Evolutionary conservation across 2,888 invertebrate genomes (phyloP).

Genomic region (Plemyria rubiginata): DNA sequence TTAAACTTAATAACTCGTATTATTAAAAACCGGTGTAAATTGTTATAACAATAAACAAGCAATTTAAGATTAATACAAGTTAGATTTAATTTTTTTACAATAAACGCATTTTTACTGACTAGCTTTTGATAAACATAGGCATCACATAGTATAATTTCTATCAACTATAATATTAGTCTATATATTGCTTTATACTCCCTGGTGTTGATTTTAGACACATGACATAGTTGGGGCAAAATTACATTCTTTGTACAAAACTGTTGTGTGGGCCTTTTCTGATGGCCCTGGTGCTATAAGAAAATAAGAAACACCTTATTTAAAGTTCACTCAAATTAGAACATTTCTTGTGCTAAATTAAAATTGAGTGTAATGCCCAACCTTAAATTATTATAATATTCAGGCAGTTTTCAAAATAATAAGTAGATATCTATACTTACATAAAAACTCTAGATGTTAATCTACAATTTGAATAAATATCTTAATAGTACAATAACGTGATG

Average conservation of each 20-base stretch:
- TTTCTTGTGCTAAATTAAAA: conserved; percentile 6
- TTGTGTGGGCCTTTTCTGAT: conserved; percentile 12
- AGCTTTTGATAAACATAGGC: conserved; percentile 22
- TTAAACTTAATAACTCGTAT: neutral
- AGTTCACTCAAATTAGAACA: neutral
- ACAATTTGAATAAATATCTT: conserved; percentile 5
- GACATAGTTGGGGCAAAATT: conserved; percentile 25
- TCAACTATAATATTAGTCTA: conserved; percentile 9
- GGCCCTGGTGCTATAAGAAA: conserved; percentile 12
- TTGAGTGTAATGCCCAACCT: neutral
- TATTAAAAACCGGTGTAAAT: neutral
- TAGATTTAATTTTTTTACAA: conserved; percentile 3
- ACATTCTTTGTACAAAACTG: conserved; percentile 10
- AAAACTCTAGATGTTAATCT: neutral
- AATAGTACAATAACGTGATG: neutral
- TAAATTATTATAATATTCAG: neutral
- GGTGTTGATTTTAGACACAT: conserved; percentile 15
- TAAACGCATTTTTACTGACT: conserved; percentile 17
- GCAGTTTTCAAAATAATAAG: conserved; percentile 1
- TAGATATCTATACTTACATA: neutral
- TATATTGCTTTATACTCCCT: conserved; percentile 20
- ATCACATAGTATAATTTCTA: conserved; percentile 12
- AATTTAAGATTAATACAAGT: neutral
- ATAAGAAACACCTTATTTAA: conserved; percentile 8
- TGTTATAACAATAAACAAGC: neutral